Evolutionary conservation across 1,140 invertebrate genomes (phyloP).

Genomic region (Carposina sasakii): DNA sequence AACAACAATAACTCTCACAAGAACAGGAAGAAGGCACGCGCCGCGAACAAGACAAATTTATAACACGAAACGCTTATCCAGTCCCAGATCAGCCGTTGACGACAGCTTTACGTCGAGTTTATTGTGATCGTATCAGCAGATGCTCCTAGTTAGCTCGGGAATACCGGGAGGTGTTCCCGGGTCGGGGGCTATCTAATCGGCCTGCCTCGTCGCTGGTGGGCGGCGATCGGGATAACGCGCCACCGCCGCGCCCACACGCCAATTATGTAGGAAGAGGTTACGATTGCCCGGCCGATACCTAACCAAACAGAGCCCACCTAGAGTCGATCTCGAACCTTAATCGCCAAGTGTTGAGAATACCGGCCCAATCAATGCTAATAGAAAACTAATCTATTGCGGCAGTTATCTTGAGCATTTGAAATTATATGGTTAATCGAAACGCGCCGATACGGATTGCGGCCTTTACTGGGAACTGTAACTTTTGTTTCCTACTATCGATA

Average conservation of each 20-base stretch:
- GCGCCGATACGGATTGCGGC: too few species aligned
- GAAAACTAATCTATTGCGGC: too few species aligned
- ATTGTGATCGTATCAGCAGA: slow-evolving; percentile 16
- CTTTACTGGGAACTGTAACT: too few species aligned
- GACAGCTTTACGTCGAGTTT: neutral
- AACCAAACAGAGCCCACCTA: slow-evolving; percentile 50
- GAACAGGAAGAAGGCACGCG: too few species aligned
- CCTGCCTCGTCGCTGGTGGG: slow-evolving; percentile 56
- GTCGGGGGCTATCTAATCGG: slow-evolving; percentile 59
- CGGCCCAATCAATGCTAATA: slow-evolving; percentile 40
- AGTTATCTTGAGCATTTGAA: too few species aligned
- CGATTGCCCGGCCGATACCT: slow-evolving; percentile 54
- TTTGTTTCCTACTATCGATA: too few species aligned
- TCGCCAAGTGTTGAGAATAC: slow-evolving; percentile 48
- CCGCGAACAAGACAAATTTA: too few species aligned
- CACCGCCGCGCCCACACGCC: slow-evolving; percentile 61
- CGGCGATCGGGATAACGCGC: slow-evolving; percentile 59
- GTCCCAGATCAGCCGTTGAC: too few species aligned
- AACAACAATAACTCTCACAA: too few species aligned
- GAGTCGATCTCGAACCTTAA: slow-evolving; percentile 42
- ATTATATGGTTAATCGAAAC: too few species aligned
- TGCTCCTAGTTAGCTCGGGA: slow-evolving; percentile 19
- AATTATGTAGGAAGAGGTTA: slow-evolving; percentile 69
- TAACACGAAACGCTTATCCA: too few species aligned
- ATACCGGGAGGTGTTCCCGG: slow-evolving; percentile 36